Evolutionary conservation across 1,140 invertebrate species (phyloP).

Genomic region (Drosophila mojavensis): DNA sequence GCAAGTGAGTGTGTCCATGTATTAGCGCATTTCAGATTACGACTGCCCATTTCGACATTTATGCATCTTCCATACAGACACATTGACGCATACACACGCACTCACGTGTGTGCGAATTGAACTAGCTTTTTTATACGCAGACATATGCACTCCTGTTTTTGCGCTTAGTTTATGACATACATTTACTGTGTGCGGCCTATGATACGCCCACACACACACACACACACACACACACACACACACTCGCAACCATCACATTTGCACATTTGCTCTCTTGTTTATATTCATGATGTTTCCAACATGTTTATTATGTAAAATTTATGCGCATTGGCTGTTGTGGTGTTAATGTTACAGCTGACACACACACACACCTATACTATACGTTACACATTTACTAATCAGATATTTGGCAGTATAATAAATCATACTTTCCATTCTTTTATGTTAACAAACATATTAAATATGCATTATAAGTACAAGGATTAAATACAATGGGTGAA

Average conservation of each 20-base stretch:
- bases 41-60: slow-evolving; percentile 65
- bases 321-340: slow-evolving; percentile 66
- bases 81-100: slow-evolving; percentile 1
- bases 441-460: too few relatives aligned
- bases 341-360: slow-evolving; percentile 46
- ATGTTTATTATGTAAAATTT: slow-evolving; percentile 81
- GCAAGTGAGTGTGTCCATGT: slow-evolving; percentile 3
- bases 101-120: slow-evolving; percentile 19
- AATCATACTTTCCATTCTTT: neutral
- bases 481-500: too few relatives aligned
- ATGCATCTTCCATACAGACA: slow-evolving; percentile 14
- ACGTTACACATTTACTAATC: neutral
- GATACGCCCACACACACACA: slow-evolving; percentile 14
- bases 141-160: slow-evolving; percentile 64
- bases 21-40: slow-evolving; percentile 62
- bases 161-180: slow-evolving; percentile 72
- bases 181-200: slow-evolving; percentile 44
- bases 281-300: slow-evolving; percentile 69
- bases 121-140: slow-evolving; percentile 1
- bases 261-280: slow-evolving; percentile 61
- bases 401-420: neutral
- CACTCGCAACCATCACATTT: neutral
- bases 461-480: too few relatives aligned
- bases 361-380: neutral
- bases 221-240: slow-evolving; percentile 2